These are phyloP conservation scores for Adoxophyes honmai DNA, from an alignment of 1,140 invertebrate species.

Conservation along the genomic window DNA sequence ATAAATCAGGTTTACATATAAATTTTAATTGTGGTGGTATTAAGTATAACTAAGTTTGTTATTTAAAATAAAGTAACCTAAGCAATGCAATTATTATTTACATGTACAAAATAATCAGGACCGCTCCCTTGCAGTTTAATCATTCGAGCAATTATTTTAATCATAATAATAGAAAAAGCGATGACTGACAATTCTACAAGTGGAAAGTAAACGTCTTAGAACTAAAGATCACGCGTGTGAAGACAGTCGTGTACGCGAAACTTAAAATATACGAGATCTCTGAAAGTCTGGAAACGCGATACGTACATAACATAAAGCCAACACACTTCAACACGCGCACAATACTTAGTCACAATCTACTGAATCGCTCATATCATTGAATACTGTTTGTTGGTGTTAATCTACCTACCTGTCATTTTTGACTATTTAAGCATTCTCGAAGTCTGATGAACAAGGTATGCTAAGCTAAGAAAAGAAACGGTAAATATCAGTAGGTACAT, in stretches of 20 bases:
- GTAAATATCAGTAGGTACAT: too few relatives aligned
- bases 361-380: too few relatives aligned
- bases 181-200: slow-evolving; percentile 36
- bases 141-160: slow-evolving; percentile 37
- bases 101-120: background rate
- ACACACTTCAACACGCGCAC: background rate
- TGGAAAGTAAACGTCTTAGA: slow-evolving; percentile 32
- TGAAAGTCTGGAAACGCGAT: slow-evolving; percentile 73
- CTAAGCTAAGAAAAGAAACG: too few relatives aligned
- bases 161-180: slow-evolving; percentile 27
- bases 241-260: slow-evolving; percentile 63
- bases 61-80: slow-evolving; percentile 6
- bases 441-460: too few relatives aligned
- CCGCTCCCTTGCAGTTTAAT: background rate
- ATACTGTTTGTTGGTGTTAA: too few relatives aligned
- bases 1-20: slow-evolving; percentile 45
- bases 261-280: slow-evolving; percentile 74
- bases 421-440: too few relatives aligned
- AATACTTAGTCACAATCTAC: too few relatives aligned
- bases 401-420: too few relatives aligned
- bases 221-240: slow-evolving; percentile 58
- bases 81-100: slow-evolving; percentile 5
- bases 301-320: slow-evolving; percentile 47
- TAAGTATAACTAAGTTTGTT: slow-evolving; percentile 50
- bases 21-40: slow-evolving; percentile 40